Evolutionary conservation across 2,888 invertebrate species (phyloP).

Genomic region (Conistra vaccinii): DNA sequence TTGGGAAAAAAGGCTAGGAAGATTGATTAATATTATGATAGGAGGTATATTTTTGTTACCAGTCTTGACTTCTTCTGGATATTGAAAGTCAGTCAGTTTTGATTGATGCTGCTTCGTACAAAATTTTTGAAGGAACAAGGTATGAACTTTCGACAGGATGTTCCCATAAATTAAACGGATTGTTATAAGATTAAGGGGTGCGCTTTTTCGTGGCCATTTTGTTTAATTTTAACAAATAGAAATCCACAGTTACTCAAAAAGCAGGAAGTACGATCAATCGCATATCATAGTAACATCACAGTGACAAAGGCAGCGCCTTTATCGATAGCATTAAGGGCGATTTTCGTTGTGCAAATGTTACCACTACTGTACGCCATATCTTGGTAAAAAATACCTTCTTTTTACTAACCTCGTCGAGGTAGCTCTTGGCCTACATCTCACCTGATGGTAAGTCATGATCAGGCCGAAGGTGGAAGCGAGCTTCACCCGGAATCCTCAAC

Average conservation of each 20-base stretch:
- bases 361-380: neutral
- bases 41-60: neutral
- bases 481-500: too few species aligned
- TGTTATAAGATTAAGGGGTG: neutral
- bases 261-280: neutral
- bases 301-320: too few species aligned
- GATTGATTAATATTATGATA: too few species aligned
- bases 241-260: neutral
- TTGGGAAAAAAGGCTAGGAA: too few species aligned
- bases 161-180: constrained; percentile 6
- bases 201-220: neutral
- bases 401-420: too few species aligned
- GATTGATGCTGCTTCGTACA: neutral
- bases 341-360: neutral
- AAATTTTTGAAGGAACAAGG: neutral
- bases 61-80: neutral
- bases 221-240: neutral
- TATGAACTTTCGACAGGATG: neutral
- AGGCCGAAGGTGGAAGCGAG: too few species aligned
- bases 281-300: too few species aligned
- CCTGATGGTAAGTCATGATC: too few species aligned
- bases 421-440: too few species aligned
- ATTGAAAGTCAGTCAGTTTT: neutral
- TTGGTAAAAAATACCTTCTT: neutral
- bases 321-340: too few species aligned